phyloP scores from a whole-genome alignment of 2,113 vertebrate species.

The Tautogolabrus adspersus region DNA sequence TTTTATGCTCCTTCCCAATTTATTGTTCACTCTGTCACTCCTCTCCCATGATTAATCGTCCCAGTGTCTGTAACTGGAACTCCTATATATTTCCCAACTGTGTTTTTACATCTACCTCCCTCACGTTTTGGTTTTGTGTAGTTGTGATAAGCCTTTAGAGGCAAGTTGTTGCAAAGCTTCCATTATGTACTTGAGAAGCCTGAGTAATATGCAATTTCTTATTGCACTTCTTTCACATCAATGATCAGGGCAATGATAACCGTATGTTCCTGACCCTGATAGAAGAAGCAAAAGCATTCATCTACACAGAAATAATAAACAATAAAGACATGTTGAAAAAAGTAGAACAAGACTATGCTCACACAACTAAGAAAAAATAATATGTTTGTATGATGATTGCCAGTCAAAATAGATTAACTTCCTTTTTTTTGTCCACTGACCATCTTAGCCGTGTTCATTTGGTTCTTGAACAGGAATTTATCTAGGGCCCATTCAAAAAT shows the following conservation, averaged over 20 bases:
- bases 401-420: not conserved
- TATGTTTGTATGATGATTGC: not conserved
- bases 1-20: slow-evolving; percentile 43
- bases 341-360: not conserved
- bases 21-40: slow-evolving; percentile 32
- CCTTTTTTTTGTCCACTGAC: not conserved
- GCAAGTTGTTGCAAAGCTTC: slow-evolving; percentile 10
- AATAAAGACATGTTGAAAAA: not conserved
- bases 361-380: not conserved
- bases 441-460: not conserved
- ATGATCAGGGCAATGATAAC: too few relatives aligned
- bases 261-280: too few relatives aligned
- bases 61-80: slow-evolving; percentile 1
- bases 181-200: slow-evolving; percentile 3
- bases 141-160: not conserved
- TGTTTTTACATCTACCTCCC: slow-evolving; percentile 15
- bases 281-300: too few relatives aligned
- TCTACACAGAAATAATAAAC: too few relatives aligned
- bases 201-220: slow-evolving; percentile 4
- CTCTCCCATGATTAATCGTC: slow-evolving; percentile 28
- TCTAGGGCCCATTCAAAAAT: not conserved
- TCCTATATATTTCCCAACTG: slow-evolving; percentile 21
- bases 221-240: slow-evolving; percentile 4
- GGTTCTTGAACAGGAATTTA: not conserved
- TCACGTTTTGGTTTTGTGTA: slow-evolving; percentile 38